Base-by-base conservation (phyloP, 2,888 invertebrate species). In the Tinea semifulvella region DNA sequence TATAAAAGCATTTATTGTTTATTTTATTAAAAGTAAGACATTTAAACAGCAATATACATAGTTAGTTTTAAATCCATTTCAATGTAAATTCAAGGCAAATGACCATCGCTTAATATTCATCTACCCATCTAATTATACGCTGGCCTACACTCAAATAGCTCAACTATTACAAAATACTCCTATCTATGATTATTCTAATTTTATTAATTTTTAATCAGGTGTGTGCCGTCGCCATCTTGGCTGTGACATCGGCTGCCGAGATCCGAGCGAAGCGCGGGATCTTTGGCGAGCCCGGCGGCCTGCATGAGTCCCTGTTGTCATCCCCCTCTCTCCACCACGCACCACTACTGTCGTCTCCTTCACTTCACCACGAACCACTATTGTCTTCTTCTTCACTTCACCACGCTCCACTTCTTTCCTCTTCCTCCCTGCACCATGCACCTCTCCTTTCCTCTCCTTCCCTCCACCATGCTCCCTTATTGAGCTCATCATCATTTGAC, bases 241-340 rank as follows among this genome's bases (percentile, higher is more conserved):
- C 36, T 5, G 17, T 17, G 16, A 11, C 11, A 17, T 14, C 17
- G 14, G 36, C 14, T 17, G 36, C 5, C 7, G 5, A 5, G 16
- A 14, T 6, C 5, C 36, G 36, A 6, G 11, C 11, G 14, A 36
- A 36, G 36, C 36, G 36, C 5, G 36, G 36, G 5, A 36, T 36
- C 14, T 36, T 36, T n/a, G 36, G 36, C 16, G 36, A 36, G 17
- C 36, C 36, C 4, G 36, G 36, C n/a, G 36, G 36, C 36, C 17
- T 36, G 11, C 31, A 7, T 11, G 31, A 11, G 4, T n/a, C n/a
- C n/a, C 28, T 28, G 4, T 11, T 28, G 7, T 16, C 36, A 5
- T 14, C 36, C 17, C 17, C 13, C 36, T 17, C 17, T n/a, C 36
- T 36, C 3, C 14, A 36, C 17, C 7, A 3, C 17, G 36, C 36